Conservation (phyloP, 1,140 invertebrate species). For the Sinella curviseta region DNA sequence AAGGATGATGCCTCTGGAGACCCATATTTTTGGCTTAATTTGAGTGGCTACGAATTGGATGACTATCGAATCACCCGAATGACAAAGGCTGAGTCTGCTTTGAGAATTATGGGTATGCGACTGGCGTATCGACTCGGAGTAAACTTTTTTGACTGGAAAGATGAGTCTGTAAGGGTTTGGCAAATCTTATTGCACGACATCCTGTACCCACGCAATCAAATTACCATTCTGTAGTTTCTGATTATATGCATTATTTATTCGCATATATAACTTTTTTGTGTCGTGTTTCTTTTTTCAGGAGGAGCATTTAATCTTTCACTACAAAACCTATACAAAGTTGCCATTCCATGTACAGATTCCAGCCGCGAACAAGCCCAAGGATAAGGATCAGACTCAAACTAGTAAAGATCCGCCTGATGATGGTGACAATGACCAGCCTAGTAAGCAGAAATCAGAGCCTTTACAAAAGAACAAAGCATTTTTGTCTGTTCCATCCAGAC, state of each 20-base stretch:
- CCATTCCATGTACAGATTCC: not conserved
- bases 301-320: slow-evolving; percentile 18
- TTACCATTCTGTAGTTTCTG: too few relatives aligned
- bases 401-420: not conserved
- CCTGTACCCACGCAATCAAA: not conserved
- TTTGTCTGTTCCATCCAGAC: not conserved
- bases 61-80: slow-evolving; percentile 19
- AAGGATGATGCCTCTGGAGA: slow-evolving; percentile 10
- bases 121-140: slow-evolving; percentile 5
- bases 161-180: slow-evolving; percentile 8
- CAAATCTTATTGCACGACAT: not conserved
- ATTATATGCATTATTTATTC: not conserved
- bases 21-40: slow-evolving; percentile 24
- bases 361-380: not conserved
- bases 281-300: not conserved
- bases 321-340: slow-evolving; percentile 10
- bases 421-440: too few relatives aligned
- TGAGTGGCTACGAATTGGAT: slow-evolving; percentile 25
- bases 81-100: slow-evolving; percentile 16
- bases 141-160: slow-evolving; percentile 25
- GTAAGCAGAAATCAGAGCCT: too few relatives aligned
- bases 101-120: slow-evolving; percentile 22
- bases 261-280: not conserved
- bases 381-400: too few relatives aligned
- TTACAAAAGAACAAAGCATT: not conserved